A percentile compares a stretch with the other conserved stretches of the same genome.
These are phyloP conservation scores for Dolichopus griseipennis DNA, from an alignment of 2,888 invertebrate genomes.

Conservation along the genomic window DNA sequence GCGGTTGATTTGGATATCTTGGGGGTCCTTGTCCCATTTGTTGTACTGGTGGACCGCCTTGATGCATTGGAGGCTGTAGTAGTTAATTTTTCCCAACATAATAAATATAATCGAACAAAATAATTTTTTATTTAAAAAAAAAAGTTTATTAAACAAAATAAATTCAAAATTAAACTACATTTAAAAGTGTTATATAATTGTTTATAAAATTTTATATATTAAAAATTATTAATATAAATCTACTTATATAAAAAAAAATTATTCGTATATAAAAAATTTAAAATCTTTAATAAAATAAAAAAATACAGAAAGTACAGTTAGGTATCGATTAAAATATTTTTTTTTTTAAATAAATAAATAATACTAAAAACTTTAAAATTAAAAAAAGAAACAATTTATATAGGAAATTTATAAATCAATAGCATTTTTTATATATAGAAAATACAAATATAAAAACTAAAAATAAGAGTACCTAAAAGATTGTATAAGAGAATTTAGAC, in stretches of 20 bases:
- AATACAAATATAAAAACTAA: too few species aligned
- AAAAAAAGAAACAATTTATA: too few species aligned
- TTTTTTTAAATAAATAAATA: too few species aligned
- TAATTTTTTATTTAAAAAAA: slow-evolving; percentile 15
- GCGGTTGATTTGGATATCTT: slow-evolving; percentile 42
- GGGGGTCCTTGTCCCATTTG: slow-evolving; percentile 53
- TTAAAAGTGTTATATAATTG: too few species aligned
- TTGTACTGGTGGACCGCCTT: slow-evolving; percentile 43
- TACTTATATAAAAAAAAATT: background rate
- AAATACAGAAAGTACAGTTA: too few species aligned
- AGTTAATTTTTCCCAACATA: background rate
- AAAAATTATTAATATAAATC: background rate
- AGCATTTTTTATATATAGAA: too few species aligned
- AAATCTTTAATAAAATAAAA: too few species aligned
- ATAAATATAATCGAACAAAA: slow-evolving; percentile 19
- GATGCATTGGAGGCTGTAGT: slow-evolving; percentile 50
- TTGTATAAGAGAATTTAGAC: too few species aligned
- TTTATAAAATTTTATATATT: background rate
- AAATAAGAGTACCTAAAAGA: too few species aligned
- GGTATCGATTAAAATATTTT: too few species aligned
- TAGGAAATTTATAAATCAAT: too few species aligned
- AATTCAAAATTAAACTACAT: slow-evolving; percentile 7
- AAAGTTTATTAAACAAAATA: background rate
- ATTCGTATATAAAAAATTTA: background rate
- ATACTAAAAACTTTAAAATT: too few species aligned